Base-by-base conservation (phyloP, 2,113 vertebrate species). In the Spilogale gracilis region DNA sequence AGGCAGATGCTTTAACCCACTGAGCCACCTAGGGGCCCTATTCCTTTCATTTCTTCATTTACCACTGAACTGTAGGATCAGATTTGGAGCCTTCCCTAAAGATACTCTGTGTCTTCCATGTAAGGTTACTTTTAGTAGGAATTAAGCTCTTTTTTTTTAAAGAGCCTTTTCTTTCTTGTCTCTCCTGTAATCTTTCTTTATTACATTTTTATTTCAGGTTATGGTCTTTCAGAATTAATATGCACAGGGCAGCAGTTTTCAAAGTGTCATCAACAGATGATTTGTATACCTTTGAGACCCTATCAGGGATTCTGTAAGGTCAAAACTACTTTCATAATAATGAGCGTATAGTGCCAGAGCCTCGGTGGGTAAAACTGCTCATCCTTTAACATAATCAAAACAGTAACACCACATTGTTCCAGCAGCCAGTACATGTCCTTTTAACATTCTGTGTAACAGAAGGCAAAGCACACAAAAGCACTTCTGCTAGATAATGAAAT, bases 71-170 rank as follows among this genome's bases (percentile, higher is more conserved):
- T 69, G 9, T 13, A 78, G n/a, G 52, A 38, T 78, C n/a, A 27
- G 18, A 10, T 74, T 86, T 84, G 9, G n/a, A 95, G 21, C 4
- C 45, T 71, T 10, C 9, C 30, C 48, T 10, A 63, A n/a, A 52
- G 50, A 85, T 65, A 80, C 20, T 89, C 30, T 9, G 8, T 23
- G 56, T 78, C 45, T 69, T 90, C 17, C 43, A 43, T 65, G 69
- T 65, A 95, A 92, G 43, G 6, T 91, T 83, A 87, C n/a, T 63
- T 90, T 80, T 79, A 48, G 2, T 18, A 92, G 54, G 48, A 96
- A 61, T 87, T 50, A 56, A 87, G 9, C 14, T 89, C n/a, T 93
- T 9, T 1, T 45, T 74, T 78, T 71, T 16, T 38, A 38, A 38
- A 80, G 43, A 95, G 27, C 27, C 2, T 79, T 83, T 69, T 56